These are phyloP conservation scores for Telmatherina bonti DNA, from an alignment of 2,797 vertebrate genomes.

Conservation along the genomic window DNA sequence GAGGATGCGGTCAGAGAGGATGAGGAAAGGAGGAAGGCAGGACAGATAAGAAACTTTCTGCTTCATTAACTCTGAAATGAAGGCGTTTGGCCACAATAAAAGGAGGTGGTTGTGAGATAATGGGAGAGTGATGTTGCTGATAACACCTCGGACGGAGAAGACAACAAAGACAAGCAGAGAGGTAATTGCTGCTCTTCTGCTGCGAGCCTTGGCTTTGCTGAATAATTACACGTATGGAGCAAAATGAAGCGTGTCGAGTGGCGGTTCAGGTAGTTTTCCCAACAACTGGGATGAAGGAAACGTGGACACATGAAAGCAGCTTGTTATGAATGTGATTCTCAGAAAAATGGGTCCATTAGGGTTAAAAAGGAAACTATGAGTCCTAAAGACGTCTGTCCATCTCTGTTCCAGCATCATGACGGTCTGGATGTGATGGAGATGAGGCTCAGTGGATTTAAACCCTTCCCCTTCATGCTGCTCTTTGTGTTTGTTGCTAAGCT, in stretches of 20 bases:
- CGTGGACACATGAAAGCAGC: no score
- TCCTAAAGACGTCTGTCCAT: no score
- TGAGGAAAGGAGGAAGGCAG: background rate
- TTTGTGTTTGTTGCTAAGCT: no score
- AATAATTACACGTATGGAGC: constrained; percentile 51
- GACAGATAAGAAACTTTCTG: constrained; percentile 46
- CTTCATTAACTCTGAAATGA: constrained; percentile 55
- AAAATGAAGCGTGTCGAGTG: background rate
- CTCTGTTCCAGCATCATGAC: no score
- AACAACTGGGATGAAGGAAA: no score
- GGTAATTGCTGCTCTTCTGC: constrained; percentile 67
- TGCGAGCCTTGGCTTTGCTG: constrained; percentile 28
- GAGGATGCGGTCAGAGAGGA: accelerated
- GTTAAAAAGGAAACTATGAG: no score
- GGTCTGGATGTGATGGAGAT: no score
- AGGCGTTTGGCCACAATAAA: constrained; percentile 40
- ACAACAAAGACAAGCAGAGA: constrained; percentile 34
- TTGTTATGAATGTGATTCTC: no score
- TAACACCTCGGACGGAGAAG: constrained; percentile 31
- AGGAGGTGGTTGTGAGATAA: constrained; percentile 42
- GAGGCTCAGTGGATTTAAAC: no score
- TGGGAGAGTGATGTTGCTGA: constrained; percentile 37
- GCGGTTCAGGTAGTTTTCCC: background rate
- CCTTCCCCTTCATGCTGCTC: no score
- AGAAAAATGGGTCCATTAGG: no score